phyloP scores from a whole-genome alignment of 2,888 invertebrate species.

The Prosopocoilus inquinatus region DNA sequence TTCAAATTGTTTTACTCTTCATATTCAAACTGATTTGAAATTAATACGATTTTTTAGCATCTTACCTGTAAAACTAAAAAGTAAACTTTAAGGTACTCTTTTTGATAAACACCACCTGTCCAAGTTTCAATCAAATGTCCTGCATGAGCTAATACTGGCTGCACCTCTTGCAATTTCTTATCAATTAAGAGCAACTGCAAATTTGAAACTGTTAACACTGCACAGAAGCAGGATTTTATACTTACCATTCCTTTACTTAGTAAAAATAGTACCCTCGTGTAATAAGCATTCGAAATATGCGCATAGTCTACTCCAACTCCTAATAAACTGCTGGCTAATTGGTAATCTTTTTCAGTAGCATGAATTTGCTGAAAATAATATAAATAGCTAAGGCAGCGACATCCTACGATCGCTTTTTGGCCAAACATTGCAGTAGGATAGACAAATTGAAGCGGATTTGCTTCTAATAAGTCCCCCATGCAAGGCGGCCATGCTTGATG shows the following conservation, averaged over 20 bases:
- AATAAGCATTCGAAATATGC: constrained; percentile 87
- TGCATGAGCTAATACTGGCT: constrained; percentile 82
- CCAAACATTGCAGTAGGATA: no score
- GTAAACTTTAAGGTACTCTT: constrained; percentile 94
- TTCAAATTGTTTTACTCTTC: background rate
- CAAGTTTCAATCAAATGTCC: constrained; percentile 89
- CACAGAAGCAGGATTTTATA: constrained; percentile 2
- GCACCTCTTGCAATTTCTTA: constrained; percentile 90
- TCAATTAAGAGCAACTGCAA: constrained; percentile 87
- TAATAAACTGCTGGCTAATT: constrained; percentile 83
- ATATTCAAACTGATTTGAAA: background rate
- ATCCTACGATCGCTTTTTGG: no score
- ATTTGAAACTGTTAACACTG: constrained; percentile 8
- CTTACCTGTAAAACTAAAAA: constrained; percentile 86
- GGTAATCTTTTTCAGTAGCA: constrained; percentile 88
- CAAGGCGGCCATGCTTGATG: no score
- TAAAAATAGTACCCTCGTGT: constrained; percentile 89
- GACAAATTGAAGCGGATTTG: no score
- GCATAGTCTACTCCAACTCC: constrained; percentile 94
- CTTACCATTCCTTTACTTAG: constrained; percentile 93
- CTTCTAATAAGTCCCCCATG: no score
- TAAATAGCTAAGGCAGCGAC: no score
- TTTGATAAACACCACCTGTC: constrained; percentile 85
- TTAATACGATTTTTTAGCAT: background rate
- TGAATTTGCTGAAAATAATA: constrained; percentile 79